These are phyloP conservation scores for Thymallus thymallus DNA, from an alignment of 2,113 vertebrate species.

Conservation along the genomic window DNA sequence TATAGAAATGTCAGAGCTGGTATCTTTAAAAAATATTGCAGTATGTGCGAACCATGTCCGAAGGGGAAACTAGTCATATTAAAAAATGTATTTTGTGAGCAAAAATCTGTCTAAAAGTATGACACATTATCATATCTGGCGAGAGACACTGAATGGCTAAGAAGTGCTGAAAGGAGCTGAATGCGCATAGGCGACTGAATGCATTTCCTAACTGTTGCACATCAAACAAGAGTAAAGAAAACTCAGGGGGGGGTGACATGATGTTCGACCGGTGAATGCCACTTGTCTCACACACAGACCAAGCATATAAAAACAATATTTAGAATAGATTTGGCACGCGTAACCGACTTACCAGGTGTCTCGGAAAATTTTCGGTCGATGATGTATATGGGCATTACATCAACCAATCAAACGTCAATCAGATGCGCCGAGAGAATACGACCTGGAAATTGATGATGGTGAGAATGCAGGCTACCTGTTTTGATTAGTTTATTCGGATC, in stretches of 20 bases:
- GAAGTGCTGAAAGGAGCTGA: not conserved
- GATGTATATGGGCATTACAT: slow-evolving; percentile 75
- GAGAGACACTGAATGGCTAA: not conserved
- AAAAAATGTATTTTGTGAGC: not conserved
- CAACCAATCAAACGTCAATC: slow-evolving; percentile 50
- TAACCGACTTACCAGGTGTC: slow-evolving; percentile 75
- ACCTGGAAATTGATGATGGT: slow-evolving; percentile 53
- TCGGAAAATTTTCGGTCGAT: slow-evolving; percentile 76
- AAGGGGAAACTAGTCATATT: too few species aligned
- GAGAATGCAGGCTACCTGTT: slow-evolving; percentile 20
- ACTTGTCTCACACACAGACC: slow-evolving; percentile 18
- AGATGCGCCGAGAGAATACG: slow-evolving; percentile 54
- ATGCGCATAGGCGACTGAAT: not conserved
- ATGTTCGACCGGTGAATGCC: slow-evolving; percentile 61
- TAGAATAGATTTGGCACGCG: not conserved
- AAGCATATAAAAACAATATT: slow-evolving; percentile 17
- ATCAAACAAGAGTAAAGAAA: slow-evolving; percentile 15
- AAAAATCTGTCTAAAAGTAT: too few species aligned
- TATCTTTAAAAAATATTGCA: too few species aligned
- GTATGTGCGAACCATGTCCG: not conserved
- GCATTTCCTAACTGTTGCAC: slow-evolving; percentile 57
- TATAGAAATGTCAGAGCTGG: too few species aligned
- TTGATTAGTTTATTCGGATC: too few species aligned
- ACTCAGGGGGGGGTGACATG: slow-evolving; percentile 41
- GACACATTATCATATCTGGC: too few species aligned